Percentiles rank a stretch among this genome's conserved stretches.
Evolutionary conservation across 2,797 vertebrate species (phyloP).

Genomic region (Champsocephalus gunnari): DNA sequence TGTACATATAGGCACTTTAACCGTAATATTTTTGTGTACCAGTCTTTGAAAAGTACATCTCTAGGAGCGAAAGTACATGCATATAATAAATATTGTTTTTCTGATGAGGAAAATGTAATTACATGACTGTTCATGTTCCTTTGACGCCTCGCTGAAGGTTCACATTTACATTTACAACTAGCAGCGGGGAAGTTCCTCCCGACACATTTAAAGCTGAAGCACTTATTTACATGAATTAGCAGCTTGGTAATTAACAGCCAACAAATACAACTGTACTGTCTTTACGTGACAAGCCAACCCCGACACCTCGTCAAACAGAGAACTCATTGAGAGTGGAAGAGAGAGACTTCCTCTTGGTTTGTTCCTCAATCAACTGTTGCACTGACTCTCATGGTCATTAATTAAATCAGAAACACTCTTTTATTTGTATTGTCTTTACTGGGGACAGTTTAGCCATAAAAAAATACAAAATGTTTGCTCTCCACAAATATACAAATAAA

Average conservation of each 20-base stretch:
- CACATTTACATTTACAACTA: constrained; percentile 24
- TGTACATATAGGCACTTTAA: not conserved
- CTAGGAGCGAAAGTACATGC: not conserved
- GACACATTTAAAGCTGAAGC: not conserved
- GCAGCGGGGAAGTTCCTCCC: constrained; percentile 4
- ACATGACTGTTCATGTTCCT: constrained; percentile 27
- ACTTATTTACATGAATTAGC: constrained; percentile 36
- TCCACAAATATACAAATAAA: too few relatives aligned
- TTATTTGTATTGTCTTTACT: too few relatives aligned
- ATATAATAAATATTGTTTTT: not conserved
- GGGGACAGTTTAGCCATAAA: too few relatives aligned
- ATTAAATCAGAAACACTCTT: too few relatives aligned
- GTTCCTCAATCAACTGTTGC: constrained; percentile 6
- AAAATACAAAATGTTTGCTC: too few relatives aligned
- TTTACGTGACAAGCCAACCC: constrained; percentile 4
- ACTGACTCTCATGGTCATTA: not conserved
- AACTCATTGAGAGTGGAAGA: not conserved
- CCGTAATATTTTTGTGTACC: too few relatives aligned
- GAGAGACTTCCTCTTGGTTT: not conserved
- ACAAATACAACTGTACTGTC: constrained; percentile 7
- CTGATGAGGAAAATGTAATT: too few relatives aligned
- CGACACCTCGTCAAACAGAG: not conserved
- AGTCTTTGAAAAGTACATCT: not conserved
- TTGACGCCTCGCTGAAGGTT: constrained; percentile 11
- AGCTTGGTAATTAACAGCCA: constrained; percentile 27